Base-by-base conservation (phyloP, 2,888 invertebrate species). In the Synanthedon formicaeformis region DNA sequence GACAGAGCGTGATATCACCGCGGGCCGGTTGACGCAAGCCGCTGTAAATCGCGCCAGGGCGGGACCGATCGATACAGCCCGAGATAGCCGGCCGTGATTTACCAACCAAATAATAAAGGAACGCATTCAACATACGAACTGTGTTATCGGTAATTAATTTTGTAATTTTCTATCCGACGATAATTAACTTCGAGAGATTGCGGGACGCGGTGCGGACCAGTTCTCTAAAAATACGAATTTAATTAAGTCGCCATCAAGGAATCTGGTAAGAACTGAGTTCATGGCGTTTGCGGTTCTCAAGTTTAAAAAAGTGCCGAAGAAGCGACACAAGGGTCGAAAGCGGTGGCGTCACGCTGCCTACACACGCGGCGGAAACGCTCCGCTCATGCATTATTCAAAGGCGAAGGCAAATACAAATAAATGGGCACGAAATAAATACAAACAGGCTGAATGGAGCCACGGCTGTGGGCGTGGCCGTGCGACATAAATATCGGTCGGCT, bases 361-460 rank as follows among this genome's bases (percentile, higher is more conserved):
- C 34, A 34, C 87, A 87, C 81, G 86, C 86, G 77, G 85, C 87
- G 86, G 86, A 85, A 84, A 86, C 80, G 78, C 74, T 80, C 70
- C 69, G 80, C 81, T 84, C 85, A 86, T 87, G 81, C 77, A 85
- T 87, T 79, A 87, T 87, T 87, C 86, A 87, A 81, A 84, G 71
- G 74, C 77, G 66, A 80, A 81, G 76, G 75, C 84, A 82, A 86
- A 86, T 85, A 87, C 86, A 86, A 87, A 86, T 87, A 87, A 86
- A 87, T 86, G 84, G 86, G 78, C 82, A 81, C 77, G 77, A 78
- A 86, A 86, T 85, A 87, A 85, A 86, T 86, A 86, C 84, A 85
- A 86, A 85, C 84, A 81, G 82, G 77, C 84, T 81, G 86, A 86
- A 85, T 84, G 85, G 81, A 81, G 82, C 81, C 81, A 71, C 79